Evolutionary conservation across 2,888 invertebrate genomes (phyloP), one percentile per base, ranked within the genome.

Genomic region (Microplitis deprimator): DNA sequence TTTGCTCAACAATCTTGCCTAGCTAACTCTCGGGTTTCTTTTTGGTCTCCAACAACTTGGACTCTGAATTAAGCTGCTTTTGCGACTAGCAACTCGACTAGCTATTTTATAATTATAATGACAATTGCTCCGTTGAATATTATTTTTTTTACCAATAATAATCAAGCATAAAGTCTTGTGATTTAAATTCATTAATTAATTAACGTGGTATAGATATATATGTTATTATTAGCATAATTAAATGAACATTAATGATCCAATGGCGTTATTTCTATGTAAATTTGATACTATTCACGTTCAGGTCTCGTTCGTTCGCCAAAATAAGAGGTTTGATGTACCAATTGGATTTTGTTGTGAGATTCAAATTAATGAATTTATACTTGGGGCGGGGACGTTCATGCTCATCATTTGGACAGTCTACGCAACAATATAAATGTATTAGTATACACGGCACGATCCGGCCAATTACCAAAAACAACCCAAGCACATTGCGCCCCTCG

Each of bases 321-420:
- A 79, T 39, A 73, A 76, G 41, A 73, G 70, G 60, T 77, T 67
- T 68, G 73, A 74, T 77, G 80, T 78, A 80, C 77, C 79, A 81
- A 83, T 83, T 82, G 81, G 82, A 81, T 84, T 84, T 84, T 82
- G 81, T 82, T 80, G 78, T 73, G 76, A 83, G 82, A 85, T 85
- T 85, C 81, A 82, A 85, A 85, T 85, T 84, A 84, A 85, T 85
- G 85, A 85, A 85, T 85, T 85, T 85, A 85, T 85, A 83, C 83
- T 77, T 80, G 80, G 78, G 75, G 80, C 77, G 83, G 80, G 50
- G 50, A 50, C 50, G 77, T 4, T 29, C 29, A 29, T 82, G 81
- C 80, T 83, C 83, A 83, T 85, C 83, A 85, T 84, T 84, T 84
- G 82, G 79, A 83, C 81, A 80, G 83, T 81, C 80, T 81, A 79